Percentiles rank a stretch among this genome's conserved stretches.
Evolutionary conservation across 1,140 invertebrate species (phyloP).

Genomic region (Atta texana): DNA sequence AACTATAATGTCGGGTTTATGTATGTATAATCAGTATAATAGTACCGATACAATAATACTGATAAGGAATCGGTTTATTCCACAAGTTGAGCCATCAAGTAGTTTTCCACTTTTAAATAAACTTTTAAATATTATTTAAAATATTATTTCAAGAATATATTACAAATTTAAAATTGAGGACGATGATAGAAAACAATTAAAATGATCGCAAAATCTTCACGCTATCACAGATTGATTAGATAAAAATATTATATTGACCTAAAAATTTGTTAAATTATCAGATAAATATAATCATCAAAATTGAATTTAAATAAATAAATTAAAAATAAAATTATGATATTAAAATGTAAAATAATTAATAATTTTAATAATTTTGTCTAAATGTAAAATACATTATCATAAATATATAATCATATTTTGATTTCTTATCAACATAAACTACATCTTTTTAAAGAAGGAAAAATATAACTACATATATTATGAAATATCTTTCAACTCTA

Average conservation of each 20-base stretch:
- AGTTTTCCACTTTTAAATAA: neutral
- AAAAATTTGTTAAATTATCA: constrained; percentile 16
- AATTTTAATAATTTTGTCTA: neutral
- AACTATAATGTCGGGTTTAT: neutral
- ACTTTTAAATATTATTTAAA: neutral
- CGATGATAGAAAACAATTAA: neutral
- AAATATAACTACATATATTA: neutral
- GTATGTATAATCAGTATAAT: neutral
- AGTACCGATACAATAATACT: neutral
- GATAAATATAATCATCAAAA: neutral
- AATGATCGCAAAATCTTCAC: neutral
- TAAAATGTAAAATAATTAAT: constrained; percentile 3
- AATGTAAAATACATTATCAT: neutral
- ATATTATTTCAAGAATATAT: constrained; percentile 1
- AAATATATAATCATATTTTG: constrained; percentile 1
- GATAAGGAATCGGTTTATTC: constrained; percentile 20
- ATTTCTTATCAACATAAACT: neutral
- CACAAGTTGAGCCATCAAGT: neutral
- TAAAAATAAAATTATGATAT: neutral
- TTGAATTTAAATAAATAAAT: neutral
- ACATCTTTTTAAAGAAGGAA: neutral
- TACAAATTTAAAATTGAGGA: neutral
- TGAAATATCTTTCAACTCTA: neutral
- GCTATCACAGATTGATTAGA: neutral
- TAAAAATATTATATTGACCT: constrained; percentile 1